Conservation (phyloP, 64 coral and sea anemone genomes). For the Acropora yongei region DNA sequence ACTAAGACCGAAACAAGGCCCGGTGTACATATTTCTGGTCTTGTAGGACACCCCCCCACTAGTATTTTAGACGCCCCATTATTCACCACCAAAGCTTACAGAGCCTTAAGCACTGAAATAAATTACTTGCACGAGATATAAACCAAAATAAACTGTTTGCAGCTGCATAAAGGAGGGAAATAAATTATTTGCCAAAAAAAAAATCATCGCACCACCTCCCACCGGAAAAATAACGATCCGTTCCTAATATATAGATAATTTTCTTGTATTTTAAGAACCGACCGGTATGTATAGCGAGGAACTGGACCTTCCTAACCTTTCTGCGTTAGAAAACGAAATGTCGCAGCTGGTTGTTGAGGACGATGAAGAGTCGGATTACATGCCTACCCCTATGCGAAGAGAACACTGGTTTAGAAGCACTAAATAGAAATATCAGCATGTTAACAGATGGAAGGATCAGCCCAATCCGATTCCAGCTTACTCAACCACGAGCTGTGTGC, state of each 20-base stretch:
- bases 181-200: background rate
- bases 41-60: too few species aligned
- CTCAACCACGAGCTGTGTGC: background rate
- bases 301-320: too few species aligned
- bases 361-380: constrained; percentile 5
- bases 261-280: background rate
- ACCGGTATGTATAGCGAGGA: too few species aligned
- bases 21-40: too few species aligned
- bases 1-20: too few species aligned
- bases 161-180: background rate
- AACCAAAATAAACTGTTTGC: too few species aligned
- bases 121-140: too few species aligned
- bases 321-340: background rate
- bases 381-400: constrained; percentile 3
- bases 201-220: too few species aligned
- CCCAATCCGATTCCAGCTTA: background rate
- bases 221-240: background rate
- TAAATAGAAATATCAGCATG: background rate
- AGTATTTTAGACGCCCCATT: too few species aligned
- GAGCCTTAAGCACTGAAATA: too few species aligned
- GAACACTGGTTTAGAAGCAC: background rate
- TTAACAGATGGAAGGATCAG: constrained; percentile 7
- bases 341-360: constrained; percentile 8
- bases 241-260: constrained; percentile 3
- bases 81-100: too few species aligned